Conservation (phyloP, 2,888 invertebrate genomes). For the Perdita meconis region DNA sequence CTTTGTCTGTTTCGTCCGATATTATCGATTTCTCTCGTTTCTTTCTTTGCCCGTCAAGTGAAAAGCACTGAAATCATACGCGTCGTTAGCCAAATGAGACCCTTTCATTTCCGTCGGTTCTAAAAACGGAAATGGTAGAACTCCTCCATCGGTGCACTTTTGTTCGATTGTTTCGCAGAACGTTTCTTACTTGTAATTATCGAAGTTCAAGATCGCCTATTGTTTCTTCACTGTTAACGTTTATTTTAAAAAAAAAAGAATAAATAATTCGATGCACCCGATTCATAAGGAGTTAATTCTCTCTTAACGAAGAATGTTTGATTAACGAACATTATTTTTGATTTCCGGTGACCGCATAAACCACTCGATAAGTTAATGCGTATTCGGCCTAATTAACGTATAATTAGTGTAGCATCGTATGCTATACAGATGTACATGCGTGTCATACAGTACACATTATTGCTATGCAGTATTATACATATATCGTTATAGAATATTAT, state of each 20-base stretch:
- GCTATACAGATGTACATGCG: background rate
- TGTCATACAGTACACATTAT: constrained; percentile 3
- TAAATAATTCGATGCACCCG: too few species aligned
- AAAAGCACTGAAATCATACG: constrained; percentile 54
- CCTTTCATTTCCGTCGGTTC: constrained; percentile 39
- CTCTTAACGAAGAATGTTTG: too few species aligned
- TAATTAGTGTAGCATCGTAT: constrained; percentile 20
- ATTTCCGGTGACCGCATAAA: background rate
- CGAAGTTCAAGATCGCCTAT: constrained; percentile 11
- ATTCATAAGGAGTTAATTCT: background rate
- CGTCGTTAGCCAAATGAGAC: constrained; percentile 64
- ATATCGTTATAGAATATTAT: too few species aligned
- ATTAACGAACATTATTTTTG: background rate
- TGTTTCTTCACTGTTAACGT: background rate
- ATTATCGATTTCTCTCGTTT: constrained; percentile 47
- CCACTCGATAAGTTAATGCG: constrained; percentile 22
- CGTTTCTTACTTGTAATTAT: constrained; percentile 33
- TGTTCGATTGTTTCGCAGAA: constrained; percentile 26
- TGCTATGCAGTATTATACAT: background rate
- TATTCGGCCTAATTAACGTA: constrained; percentile 50
- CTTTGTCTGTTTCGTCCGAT: constrained; percentile 43
- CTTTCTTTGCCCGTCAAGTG: constrained; percentile 33
- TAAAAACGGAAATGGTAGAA: constrained; percentile 47
- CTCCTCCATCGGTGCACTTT: constrained; percentile 18
- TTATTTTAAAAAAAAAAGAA: background rate